Base-by-base conservation (phyloP, 2,888 invertebrate genomes). In the Rhopalosiphum nymphaeae region DNA sequence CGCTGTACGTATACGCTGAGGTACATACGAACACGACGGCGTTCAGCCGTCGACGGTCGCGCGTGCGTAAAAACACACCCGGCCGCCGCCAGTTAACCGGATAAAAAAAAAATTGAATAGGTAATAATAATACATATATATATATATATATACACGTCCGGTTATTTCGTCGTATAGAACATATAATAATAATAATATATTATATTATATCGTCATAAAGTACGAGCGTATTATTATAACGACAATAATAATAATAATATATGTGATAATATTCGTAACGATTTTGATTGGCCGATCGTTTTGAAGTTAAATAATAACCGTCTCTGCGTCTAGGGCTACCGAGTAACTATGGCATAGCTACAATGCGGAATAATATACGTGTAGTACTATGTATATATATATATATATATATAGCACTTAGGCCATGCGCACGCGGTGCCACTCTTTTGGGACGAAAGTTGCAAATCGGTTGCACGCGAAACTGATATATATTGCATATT, bases 1-100 rank as follows among this genome's bases (percentile, higher is more conserved):
- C 21, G 78, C 4, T 42, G 36, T 29, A 29, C 3, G 61, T 7
- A 36, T 36, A 36, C n/a, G 78, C 21, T 36, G 3, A 13, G 78
- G 36, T 42, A 36, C 53, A 13, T 25, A 67, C n/a, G 67, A 3
- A 67, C n/a, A 78, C 78, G 36, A 36, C 78, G 0, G 78, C 2
- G 78, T 78, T 78, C 78, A 78, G 36, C 78, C 78, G 78, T 78
- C 42, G 78, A 78, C 36, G 36, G 36, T 78, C 36, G 78, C 78
- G 78, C 78, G 78, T 78, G 78, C 78, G 78, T 78, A 36, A 78
- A 78, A 78, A 78, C 21, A 78, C 78, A 78, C 78, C 78, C 78
- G 78, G 78, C 78, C 78, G 36, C 78, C 78, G 4, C 36, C 78
- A 11, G 78, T 78, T 78, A 36, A 78, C 78, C 78, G 36, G 36